Conservation (phyloP, 2,888 invertebrate genomes). For the Epinotia bilunana region DNA sequence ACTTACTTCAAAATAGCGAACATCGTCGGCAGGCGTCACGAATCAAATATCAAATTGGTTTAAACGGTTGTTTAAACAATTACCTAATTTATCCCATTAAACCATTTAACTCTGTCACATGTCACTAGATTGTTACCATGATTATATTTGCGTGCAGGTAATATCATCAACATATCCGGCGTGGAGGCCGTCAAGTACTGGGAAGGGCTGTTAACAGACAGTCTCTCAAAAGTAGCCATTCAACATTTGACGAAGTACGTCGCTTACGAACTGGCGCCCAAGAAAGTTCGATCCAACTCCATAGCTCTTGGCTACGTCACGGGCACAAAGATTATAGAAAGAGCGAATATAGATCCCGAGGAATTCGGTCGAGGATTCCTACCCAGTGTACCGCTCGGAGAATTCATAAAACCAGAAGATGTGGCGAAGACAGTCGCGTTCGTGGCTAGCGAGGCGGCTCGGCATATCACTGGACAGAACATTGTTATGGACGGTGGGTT, state of each 20-base stretch:
- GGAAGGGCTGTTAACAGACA: slow-evolving; percentile 91
- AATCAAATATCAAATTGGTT: not conserved
- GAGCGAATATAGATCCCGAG: slow-evolving; percentile 90
- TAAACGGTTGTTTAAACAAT: not conserved
- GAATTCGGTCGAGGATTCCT: slow-evolving; percentile 88
- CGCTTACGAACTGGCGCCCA: slow-evolving; percentile 90
- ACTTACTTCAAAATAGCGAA: not conserved
- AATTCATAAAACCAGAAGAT: slow-evolving; percentile 89
- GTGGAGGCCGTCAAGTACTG: slow-evolving; percentile 93
- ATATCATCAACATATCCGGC: slow-evolving; percentile 94
- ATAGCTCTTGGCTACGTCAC: slow-evolving; percentile 93
- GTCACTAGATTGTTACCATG: not conserved
- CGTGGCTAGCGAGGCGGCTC: slow-evolving; percentile 90
- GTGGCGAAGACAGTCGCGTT: slow-evolving; percentile 93
- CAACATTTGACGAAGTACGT: slow-evolving; percentile 95
- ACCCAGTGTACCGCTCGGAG: slow-evolving; percentile 92
- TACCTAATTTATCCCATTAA: not conserved
- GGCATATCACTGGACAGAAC: slow-evolving; percentile 92
- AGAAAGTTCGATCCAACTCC: slow-evolving; percentile 90
- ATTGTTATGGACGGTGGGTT: slow-evolving; percentile 93
- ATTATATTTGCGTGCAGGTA: slow-evolving; percentile 75
- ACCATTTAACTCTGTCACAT: not conserved
- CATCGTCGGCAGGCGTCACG: not conserved
- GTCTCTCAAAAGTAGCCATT: slow-evolving; percentile 93
- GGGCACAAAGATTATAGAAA: slow-evolving; percentile 90